A percentile compares a stretch with the other conserved stretches of the same genome.
Conservation (phyloP, 2,888 invertebrate genomes). For the Theodoxus fluviatilis region DNA sequence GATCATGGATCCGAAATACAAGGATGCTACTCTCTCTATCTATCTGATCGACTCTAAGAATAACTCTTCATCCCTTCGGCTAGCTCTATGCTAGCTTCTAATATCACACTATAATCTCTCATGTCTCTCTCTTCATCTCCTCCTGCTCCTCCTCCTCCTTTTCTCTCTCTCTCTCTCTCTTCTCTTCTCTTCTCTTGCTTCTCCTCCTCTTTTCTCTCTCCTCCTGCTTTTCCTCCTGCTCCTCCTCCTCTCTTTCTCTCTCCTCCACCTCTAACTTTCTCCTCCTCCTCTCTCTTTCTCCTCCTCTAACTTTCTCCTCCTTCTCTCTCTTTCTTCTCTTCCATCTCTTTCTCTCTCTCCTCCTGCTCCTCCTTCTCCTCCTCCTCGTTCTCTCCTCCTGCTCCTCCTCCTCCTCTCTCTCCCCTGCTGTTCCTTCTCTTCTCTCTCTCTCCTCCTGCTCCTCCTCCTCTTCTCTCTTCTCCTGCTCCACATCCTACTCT, state of each 20-base stretch:
- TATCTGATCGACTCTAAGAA: too few relatives aligned
- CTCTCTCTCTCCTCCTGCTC: neutral
- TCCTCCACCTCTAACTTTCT: neutral
- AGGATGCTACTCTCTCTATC: too few relatives aligned
- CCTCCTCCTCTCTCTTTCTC: neutral
- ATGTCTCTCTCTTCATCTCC: too few relatives aligned
- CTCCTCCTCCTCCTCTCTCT: neutral
- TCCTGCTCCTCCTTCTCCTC: neutral
- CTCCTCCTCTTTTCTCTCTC: too few relatives aligned
- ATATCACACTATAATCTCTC: too few relatives aligned
- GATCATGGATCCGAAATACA: too few relatives aligned
- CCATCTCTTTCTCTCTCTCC: neutral
- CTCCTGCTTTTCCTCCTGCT: neutral
- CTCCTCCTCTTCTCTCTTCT: neutral
- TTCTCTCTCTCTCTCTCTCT: too few relatives aligned
- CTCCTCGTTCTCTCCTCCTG: neutral
- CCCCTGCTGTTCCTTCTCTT: neutral
- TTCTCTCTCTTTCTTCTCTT: neutral
- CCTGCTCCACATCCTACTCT: neutral
- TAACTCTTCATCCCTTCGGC: too few relatives aligned
- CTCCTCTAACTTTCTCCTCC: neutral
- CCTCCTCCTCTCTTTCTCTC: neutral
- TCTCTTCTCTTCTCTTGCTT: too few relatives aligned
- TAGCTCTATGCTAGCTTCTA: too few relatives aligned
- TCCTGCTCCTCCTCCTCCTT: too few relatives aligned